A percentile compares a stretch with the other conserved stretches of the same genome.
phyloP scores from a whole-genome alignment of 2,113 vertebrate species.

The Poecile atricapillus region DNA sequence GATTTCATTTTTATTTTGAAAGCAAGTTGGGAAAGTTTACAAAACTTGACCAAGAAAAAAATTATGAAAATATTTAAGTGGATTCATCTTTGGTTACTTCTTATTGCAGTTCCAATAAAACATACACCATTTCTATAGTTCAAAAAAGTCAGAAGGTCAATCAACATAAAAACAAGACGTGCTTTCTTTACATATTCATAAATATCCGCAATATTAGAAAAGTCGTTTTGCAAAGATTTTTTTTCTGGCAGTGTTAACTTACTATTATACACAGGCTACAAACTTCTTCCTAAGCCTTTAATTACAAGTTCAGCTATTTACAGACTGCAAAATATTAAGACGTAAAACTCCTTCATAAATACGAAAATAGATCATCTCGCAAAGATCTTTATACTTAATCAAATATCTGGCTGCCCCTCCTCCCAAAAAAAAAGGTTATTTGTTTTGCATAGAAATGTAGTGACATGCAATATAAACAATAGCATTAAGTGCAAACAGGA shows the following conservation, averaged over 20 bases:
- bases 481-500: conserved; percentile 82
- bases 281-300: conserved; percentile 73
- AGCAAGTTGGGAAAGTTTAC: conserved; percentile 76
- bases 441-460: conserved; percentile 94
- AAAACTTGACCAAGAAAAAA: conserved; percentile 74
- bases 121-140: conserved; percentile 63
- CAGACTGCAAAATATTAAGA: conserved; percentile 87
- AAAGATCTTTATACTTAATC: conserved; percentile 77
- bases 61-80: conserved; percentile 77
- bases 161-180: conserved; percentile 64
- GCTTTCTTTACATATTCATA: conserved; percentile 71
- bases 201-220: conserved; percentile 72
- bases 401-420: conserved; percentile 75
- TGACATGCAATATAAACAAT: conserved; percentile 77
- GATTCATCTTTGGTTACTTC: conserved; percentile 85
- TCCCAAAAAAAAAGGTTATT: conserved; percentile 43
- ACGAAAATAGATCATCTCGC: conserved; percentile 87
- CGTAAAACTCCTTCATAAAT: conserved; percentile 89
- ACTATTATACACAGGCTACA: conserved; percentile 68
- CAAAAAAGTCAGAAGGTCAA: conserved; percentile 65
- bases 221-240: conserved; percentile 64
- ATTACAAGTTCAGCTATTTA: conserved; percentile 79
- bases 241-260: conserved; percentile 70
- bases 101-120: conserved; percentile 73
- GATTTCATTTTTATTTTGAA: conserved; percentile 78